Conservation (phyloP, 2,113 vertebrate species). For the Aptenodytes forsteri region DNA sequence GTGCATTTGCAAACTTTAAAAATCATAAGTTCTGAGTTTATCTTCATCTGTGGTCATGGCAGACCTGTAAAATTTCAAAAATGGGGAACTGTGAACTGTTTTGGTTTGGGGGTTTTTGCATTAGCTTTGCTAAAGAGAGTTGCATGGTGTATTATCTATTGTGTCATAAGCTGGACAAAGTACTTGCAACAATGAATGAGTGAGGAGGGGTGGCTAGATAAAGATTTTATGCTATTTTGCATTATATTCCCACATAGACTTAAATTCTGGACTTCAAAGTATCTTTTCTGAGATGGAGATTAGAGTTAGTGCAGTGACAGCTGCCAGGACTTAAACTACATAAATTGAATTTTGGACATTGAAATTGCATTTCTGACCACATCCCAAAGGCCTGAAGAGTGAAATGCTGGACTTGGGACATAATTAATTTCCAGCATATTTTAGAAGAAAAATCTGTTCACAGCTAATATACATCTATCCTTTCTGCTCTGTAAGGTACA, state of each 20-base stretch:
- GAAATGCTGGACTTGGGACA: not conserved
- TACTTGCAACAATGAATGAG: not conserved
- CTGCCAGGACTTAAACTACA: not conserved
- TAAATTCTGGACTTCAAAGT: not conserved
- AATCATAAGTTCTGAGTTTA: not conserved
- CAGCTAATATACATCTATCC: not conserved
- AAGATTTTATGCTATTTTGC: not conserved
- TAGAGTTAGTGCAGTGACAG: not conserved
- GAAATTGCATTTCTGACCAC: not conserved
- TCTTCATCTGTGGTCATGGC: not conserved
- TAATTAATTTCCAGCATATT: conserved; percentile 5
- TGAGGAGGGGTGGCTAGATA: not conserved
- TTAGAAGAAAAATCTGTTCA: not conserved
- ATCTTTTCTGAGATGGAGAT: not conserved
- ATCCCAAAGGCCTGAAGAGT: not conserved
- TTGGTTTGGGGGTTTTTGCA: not conserved
- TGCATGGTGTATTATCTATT: not conserved
- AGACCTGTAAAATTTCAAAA: not conserved
- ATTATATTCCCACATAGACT: not conserved
- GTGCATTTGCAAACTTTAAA: not conserved
- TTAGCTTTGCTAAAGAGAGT: not conserved
- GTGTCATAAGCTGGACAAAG: not conserved
- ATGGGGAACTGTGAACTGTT: not conserved
- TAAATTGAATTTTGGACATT: not conserved
- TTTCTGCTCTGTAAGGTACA: conserved; percentile 9